Base-by-base conservation (phyloP, 2,113 vertebrate species). In the Sakesphorus luctuosus region DNA sequence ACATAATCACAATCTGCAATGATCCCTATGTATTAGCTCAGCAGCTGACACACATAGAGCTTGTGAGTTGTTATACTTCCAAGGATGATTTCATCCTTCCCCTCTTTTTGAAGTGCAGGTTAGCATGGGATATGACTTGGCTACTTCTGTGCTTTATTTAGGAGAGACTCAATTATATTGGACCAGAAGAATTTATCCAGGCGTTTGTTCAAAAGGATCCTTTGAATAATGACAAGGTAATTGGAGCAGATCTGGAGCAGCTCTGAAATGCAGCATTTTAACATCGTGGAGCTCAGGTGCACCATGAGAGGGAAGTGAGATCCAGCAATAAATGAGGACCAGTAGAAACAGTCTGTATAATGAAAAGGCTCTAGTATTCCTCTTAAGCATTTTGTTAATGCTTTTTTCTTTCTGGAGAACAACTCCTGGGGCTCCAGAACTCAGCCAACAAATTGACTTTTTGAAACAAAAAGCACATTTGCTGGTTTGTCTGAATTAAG, bases 141-240 rank as follows among this genome's bases (percentile, higher is more conserved):
- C 55, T 89, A 38, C 24, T 94, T 66, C 8, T 81, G 43, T 93
- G 59, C 36, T 96, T 95, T 89, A 40, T 87, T 63, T 96, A 99
- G 99, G 99, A 99, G 96, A 98, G 99, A 75, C 98, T 99, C 72
- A 99, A 98, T 97, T 99, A 99, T 93, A 99, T 99, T 31, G 99
- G 99, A 84, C 99, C 99, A 16, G 99, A 99, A 95, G 99, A 99
- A 90, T 99, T 99, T 83, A 98, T 99, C 81, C 99, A 99, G 87
- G 99, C 99, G 0, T 99, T 99, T 89, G 98, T 98, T 53, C 99
- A 98, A 81, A 99, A 99, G 97, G 98, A 98, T 94, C 98, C 98
- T 56, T 96, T 99, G 97, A 98, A 99, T 95, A 99, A 98, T 18
- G 98, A 98, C 89, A 99, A 99, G 99, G 99, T 99, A 98, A 97